Evolutionary conservation across 2,797 vertebrate species (phyloP).

Genomic region (Xerus rutilus): DNA sequence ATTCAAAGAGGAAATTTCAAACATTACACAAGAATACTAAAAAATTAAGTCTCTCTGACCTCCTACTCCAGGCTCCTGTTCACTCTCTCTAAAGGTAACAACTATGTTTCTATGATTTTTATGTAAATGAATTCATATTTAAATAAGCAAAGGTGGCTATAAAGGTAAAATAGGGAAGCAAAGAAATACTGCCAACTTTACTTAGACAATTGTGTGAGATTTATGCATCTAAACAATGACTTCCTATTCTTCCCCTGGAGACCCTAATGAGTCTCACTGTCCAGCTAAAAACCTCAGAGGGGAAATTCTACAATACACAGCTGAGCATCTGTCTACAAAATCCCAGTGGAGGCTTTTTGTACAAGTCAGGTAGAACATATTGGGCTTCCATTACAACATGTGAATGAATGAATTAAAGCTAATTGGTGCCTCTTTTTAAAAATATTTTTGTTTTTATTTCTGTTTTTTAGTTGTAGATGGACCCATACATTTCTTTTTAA

Average conservation of each 20-base stretch:
- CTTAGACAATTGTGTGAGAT: background rate
- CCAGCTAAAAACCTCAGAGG: background rate
- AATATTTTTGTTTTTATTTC: too few relatives aligned
- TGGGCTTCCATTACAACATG: background rate
- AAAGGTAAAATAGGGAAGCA: background rate
- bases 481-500: too few relatives aligned
- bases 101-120: background rate
- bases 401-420: background rate
- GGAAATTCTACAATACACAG: background rate
- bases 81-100: background rate
- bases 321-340: background rate
- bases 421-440: background rate
- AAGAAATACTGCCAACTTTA: background rate
- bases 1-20: slow-evolving; percentile 8
- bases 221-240: background rate
- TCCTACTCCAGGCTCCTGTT: background rate
- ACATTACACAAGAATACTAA: background rate
- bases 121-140: background rate
- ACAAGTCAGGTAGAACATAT: background rate
- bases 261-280: background rate
- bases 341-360: background rate
- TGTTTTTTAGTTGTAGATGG: too few relatives aligned
- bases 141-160: background rate
- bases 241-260: background rate
- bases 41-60: background rate